A percentile compares a stretch with the other conserved stretches of the same genome.
Evolutionary conservation across 2,888 invertebrate genomes (phyloP).

Genomic region (Stenoptilia bipunctidactyla): DNA sequence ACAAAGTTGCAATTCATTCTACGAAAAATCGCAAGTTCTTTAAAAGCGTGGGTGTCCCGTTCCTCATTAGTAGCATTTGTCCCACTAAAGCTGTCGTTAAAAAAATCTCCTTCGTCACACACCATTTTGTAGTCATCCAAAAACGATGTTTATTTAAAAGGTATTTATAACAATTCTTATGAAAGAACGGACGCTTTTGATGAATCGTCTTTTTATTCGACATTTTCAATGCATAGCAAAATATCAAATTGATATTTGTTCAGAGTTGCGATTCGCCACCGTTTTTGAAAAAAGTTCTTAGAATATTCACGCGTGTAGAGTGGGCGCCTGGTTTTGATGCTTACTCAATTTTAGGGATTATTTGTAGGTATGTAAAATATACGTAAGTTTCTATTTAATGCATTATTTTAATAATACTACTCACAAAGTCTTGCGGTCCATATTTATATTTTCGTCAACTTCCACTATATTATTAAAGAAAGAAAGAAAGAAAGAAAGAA

Average conservation of each 20-base stretch:
- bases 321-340: neutral
- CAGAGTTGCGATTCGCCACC: conserved; percentile 65
- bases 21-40: too few relatives aligned
- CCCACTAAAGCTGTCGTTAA: conserved; percentile 34
- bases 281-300: conserved; percentile 55
- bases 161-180: conserved; percentile 47
- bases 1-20: too few relatives aligned
- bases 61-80: conserved; percentile 64
- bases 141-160: conserved; percentile 67
- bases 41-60: conserved; percentile 56
- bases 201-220: conserved; percentile 66
- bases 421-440: too few relatives aligned
- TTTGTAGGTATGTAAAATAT: too few relatives aligned
- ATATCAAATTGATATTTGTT: conserved; percentile 67
- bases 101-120: conserved; percentile 42
- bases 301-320: conserved; percentile 20
- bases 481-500: too few relatives aligned
- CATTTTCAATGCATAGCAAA: conserved; percentile 52
- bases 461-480: too few relatives aligned
- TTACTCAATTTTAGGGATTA: too few relatives aligned
- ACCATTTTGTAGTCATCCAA: conserved; percentile 56
- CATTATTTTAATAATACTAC: too few relatives aligned
- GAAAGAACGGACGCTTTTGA: conserved; percentile 55
- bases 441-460: too few relatives aligned
- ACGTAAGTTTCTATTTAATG: too few relatives aligned